Conservation (phyloP, 1,140 invertebrate species). For the Colletes gigas region DNA sequence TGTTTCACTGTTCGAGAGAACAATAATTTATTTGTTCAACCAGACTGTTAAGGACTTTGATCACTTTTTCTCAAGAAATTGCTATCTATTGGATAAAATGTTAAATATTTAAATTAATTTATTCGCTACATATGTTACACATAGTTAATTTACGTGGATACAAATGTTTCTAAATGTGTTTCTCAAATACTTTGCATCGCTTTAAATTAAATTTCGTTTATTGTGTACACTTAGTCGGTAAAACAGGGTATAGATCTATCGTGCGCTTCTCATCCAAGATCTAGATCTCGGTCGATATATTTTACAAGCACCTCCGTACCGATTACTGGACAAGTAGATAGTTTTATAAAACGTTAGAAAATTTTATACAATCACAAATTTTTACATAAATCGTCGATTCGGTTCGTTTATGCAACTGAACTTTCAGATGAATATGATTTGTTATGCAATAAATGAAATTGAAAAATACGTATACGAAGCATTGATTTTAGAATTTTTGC, state of each 20-base stretch:
- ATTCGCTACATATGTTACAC: not conserved
- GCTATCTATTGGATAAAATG: not conserved
- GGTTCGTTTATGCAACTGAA: not conserved
- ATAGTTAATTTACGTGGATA: not conserved
- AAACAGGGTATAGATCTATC: constrained; percentile 20
- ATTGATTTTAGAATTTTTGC: no score
- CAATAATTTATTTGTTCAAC: not conserved
- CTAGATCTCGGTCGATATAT: constrained; percentile 14
- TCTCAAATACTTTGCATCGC: no score
- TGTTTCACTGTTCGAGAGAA: no score
- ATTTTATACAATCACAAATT: not conserved
- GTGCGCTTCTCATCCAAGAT: not conserved
- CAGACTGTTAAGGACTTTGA: not conserved
- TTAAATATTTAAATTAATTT: not conserved
- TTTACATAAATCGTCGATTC: no score
- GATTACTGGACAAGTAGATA: not conserved
- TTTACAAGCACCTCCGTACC: not conserved
- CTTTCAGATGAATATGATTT: not conserved
- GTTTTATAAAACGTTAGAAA: no score
- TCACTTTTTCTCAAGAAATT: no score
- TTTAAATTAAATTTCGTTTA: not conserved
- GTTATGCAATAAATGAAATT: not conserved
- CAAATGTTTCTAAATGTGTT: not conserved
- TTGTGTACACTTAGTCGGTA: not conserved
- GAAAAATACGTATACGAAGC: no score